A percentile compares a stretch with the other conserved stretches of the same genome.
phyloP scores from a whole-genome alignment of 1,140 invertebrate genomes.

The Gonioctena quinquepunctata region DNA sequence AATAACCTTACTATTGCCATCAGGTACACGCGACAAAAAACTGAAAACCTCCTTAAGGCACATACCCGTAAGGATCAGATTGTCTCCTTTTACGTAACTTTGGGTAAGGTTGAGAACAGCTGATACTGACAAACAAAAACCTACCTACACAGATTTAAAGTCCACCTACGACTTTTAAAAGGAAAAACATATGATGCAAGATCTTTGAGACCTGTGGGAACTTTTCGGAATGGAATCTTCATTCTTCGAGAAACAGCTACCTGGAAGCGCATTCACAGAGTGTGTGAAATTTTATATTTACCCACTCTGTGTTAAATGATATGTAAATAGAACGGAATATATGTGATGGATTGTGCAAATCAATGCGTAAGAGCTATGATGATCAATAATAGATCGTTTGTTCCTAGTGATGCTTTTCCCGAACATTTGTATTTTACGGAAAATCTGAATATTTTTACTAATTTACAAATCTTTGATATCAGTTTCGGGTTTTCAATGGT shows the following conservation, averaged over 20 bases:
- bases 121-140: slow-evolving; percentile 3
- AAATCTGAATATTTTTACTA: too few species aligned
- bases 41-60: background rate
- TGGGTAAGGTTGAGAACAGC: slow-evolving; percentile 5
- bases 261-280: background rate
- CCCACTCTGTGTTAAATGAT: background rate
- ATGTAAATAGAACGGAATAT: background rate
- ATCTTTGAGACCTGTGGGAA: slow-evolving; percentile 15
- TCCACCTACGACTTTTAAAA: slow-evolving; percentile 16
- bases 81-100: background rate
- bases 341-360: background rate
- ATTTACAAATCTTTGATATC: too few species aligned
- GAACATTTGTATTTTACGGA: too few species aligned
- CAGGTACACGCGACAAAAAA: background rate
- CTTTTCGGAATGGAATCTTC: background rate
- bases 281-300: background rate
- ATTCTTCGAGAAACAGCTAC: background rate
- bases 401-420: too few species aligned
- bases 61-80: background rate
- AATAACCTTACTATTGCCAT: background rate
- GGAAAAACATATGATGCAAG: slow-evolving; percentile 11
- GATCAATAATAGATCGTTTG: too few species aligned
- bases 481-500: too few species aligned
- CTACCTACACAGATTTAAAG: background rate
- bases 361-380: too few species aligned